A percentile compares a stretch with the other conserved stretches of the same genome.
phyloP scores from a whole-genome alignment of 1,140 invertebrate genomes.

The Drosophila mauritiana region DNA sequence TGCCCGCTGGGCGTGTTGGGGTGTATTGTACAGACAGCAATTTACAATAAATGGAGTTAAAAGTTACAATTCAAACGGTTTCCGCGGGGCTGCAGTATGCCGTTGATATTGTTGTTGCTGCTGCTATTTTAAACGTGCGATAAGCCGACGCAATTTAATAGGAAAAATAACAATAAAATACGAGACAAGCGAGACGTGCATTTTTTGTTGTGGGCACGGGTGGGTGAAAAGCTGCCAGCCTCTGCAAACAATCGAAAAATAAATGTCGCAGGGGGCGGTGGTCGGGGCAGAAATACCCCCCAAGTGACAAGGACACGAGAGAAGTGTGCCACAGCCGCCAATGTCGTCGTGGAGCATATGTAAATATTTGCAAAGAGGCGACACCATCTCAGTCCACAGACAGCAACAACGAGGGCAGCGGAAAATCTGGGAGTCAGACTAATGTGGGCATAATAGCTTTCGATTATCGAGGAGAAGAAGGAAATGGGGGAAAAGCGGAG shows the following conservation, averaged over 20 bases:
- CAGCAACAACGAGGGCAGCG: slow-evolving; percentile 18
- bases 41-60: slow-evolving; percentile 83
- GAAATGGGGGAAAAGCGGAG: not conserved
- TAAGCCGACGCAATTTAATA: slow-evolving; percentile 82
- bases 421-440: slow-evolving; percentile 63
- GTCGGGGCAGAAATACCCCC: not conserved
- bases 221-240: slow-evolving; percentile 22
- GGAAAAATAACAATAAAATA: slow-evolving; percentile 83
- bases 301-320: slow-evolving; percentile 59
- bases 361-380: slow-evolving; percentile 74
- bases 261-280: slow-evolving; percentile 44
- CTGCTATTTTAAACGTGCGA: slow-evolving; percentile 78
- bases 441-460: slow-evolving; percentile 79
- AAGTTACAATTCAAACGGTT: slow-evolving; percentile 78
- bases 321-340: slow-evolving; percentile 59
- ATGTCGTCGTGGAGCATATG: slow-evolving; percentile 66
- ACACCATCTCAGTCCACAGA: slow-evolving; percentile 46
- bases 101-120: slow-evolving; percentile 54
- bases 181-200: slow-evolving; percentile 58
- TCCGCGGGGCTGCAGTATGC: slow-evolving; percentile 21
- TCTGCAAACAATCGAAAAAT: slow-evolving; percentile 75
- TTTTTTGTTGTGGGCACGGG: not conserved
- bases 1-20: slow-evolving; percentile 21
- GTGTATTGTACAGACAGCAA: slow-evolving; percentile 59
- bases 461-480: slow-evolving; percentile 62